Evolutionary conservation across 2,113 vertebrate genomes (phyloP).

Genomic region (Nerophis ophidion): DNA sequence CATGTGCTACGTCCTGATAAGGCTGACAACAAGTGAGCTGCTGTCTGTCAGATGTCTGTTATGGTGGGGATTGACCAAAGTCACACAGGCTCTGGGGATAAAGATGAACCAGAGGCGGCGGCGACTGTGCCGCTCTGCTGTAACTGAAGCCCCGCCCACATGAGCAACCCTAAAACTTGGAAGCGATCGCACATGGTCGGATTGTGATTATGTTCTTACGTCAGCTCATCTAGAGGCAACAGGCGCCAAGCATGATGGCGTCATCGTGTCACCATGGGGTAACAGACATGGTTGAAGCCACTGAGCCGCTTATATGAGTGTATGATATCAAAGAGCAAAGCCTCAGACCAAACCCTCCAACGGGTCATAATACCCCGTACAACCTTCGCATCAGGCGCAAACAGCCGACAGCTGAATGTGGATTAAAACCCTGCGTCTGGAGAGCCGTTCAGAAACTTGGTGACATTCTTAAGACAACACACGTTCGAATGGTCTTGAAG

Average conservation of each 20-base stretch:
- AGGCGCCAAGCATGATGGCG: slow-evolving; percentile 24
- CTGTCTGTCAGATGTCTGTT: slow-evolving; percentile 58
- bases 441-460: slow-evolving; percentile 59
- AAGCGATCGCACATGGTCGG: slow-evolving; percentile 13
- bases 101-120: slow-evolving; percentile 31
- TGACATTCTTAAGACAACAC: slow-evolving; percentile 69
- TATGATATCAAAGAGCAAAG: slow-evolving; percentile 68
- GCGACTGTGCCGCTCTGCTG: neutral
- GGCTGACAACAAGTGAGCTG: slow-evolving; percentile 48
- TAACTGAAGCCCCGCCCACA: slow-evolving; percentile 11
- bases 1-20: slow-evolving; percentile 65
- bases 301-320: slow-evolving; percentile 63
- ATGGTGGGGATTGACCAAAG: slow-evolving; percentile 52
- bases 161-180: slow-evolving; percentile 16
- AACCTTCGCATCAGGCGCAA: slow-evolving; percentile 51
- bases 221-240: slow-evolving; percentile 33
- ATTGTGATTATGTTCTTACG: slow-evolving; percentile 4
- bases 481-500: slow-evolving; percentile 56
- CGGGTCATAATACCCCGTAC: slow-evolving; percentile 59
- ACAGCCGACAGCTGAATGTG: slow-evolving; percentile 49
- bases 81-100: slow-evolving; percentile 45
- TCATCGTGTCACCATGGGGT: slow-evolving; percentile 34
- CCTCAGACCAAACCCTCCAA: slow-evolving; percentile 58
- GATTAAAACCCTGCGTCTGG: slow-evolving; percentile 56
- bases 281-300: slow-evolving; percentile 46